Evolutionary conservation across 2,113 vertebrate genomes (phyloP).

Genomic region (Mixornis gularis): DNA sequence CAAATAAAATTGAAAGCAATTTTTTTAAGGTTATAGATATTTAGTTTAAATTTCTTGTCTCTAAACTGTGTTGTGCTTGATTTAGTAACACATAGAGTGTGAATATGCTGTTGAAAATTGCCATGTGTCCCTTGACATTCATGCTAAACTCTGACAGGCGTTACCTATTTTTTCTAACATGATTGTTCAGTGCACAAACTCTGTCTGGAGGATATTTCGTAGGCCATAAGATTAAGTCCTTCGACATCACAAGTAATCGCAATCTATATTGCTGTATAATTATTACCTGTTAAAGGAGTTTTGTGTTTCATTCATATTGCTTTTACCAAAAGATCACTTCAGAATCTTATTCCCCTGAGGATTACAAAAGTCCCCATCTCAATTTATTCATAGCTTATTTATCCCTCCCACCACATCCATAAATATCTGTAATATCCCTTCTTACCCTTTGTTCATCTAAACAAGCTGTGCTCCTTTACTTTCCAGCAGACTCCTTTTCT

Average conservation of each 20-base stretch:
- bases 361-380: not conserved
- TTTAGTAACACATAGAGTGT: not conserved
- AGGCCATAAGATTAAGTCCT: not conserved
- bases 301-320: not conserved
- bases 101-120: not conserved
- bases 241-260: not conserved
- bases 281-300: not conserved
- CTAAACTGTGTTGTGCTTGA: not conserved
- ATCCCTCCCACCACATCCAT: not conserved
- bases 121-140: not conserved
- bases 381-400: not conserved
- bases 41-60: not conserved
- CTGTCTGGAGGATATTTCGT: not conserved
- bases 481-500: not conserved
- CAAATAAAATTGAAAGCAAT: not conserved
- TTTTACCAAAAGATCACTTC: not conserved
- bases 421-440: not conserved
- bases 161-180: not conserved
- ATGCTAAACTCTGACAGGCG: fast-evolving
- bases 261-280: not conserved
- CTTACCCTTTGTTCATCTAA: not conserved
- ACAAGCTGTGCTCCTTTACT: not conserved
- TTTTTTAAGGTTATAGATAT: not conserved
- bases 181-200: not conserved
- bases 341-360: not conserved